A percentile compares a stretch with the other conserved stretches of the same genome.
Evolutionary conservation across 2,888 invertebrate species (phyloP).

Genomic region (Thumatha senex): DNA sequence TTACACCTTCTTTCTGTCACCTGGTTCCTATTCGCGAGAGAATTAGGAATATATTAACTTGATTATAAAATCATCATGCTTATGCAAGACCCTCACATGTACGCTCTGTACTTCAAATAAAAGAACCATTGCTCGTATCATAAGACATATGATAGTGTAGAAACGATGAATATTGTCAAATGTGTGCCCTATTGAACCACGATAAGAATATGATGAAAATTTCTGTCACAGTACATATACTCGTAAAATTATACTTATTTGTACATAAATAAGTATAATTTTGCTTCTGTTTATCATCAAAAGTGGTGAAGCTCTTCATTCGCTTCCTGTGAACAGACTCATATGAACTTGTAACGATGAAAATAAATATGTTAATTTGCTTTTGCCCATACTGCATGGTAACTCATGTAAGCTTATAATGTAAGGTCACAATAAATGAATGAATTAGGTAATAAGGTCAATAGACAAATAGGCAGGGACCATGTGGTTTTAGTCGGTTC

Average conservation of each 20-base stretch:
- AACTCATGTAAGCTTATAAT: no score
- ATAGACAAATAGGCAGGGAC: no score
- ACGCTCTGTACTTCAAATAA: constrained; percentile 66
- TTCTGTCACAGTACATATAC: no score
- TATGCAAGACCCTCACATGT: constrained; percentile 52
- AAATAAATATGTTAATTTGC: no score
- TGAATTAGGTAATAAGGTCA: no score
- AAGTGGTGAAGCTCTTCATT: constrained; percentile 60
- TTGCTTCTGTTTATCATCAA: constrained; percentile 44
- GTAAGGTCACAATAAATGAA: no score
- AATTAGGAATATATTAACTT: constrained; percentile 46
- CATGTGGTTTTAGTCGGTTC: no score
- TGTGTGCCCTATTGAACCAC: constrained; percentile 62
- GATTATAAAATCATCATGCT: constrained; percentile 57
- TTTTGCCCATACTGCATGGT: no score
- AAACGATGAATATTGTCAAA: constrained; percentile 65
- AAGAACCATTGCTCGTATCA: constrained; percentile 64
- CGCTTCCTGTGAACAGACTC: background rate
- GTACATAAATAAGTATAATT: no score
- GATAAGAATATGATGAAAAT: constrained; percentile 42
- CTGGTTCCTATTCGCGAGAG: constrained; percentile 62
- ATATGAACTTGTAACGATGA: background rate
- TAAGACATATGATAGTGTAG: constrained; percentile 42
- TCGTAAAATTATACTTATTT: no score
- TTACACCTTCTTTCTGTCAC: no score